These are phyloP conservation scores for Iselma pallidipennis DNA, from an alignment of 2,888 invertebrate species.

Conservation along the genomic window DNA sequence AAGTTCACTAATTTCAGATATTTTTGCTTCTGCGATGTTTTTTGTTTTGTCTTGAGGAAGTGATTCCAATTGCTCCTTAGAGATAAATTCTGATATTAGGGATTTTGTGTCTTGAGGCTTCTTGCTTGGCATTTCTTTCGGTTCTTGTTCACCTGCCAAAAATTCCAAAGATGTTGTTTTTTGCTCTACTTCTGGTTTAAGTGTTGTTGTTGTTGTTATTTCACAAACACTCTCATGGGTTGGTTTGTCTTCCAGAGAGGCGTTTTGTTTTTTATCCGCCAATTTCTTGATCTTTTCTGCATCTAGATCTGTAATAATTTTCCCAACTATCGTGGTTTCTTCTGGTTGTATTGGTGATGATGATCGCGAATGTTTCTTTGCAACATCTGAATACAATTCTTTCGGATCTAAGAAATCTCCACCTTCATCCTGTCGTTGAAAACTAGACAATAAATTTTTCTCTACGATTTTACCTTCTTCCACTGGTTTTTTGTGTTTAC, in stretches of 20 bases:
- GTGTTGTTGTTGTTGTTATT: not conserved
- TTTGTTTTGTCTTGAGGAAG: not conserved
- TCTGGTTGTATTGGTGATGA: constrained; percentile 39
- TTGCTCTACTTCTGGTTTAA: not conserved
- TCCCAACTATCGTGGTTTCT: constrained; percentile 38
- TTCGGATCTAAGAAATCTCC: constrained; percentile 38
- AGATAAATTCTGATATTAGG: not conserved
- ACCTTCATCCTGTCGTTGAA: constrained; percentile 41
- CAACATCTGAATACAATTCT: constrained; percentile 48
- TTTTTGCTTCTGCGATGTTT: not conserved
- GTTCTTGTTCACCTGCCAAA: not conserved
- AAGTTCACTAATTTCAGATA: not conserved
- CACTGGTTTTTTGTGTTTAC: constrained; percentile 32
- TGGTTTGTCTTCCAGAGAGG: not conserved
- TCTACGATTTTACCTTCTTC: constrained; percentile 26
- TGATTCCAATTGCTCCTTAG: not conserved
- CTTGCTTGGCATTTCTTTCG: not conserved
- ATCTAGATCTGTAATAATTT: constrained; percentile 44
- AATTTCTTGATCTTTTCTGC: constrained; percentile 39
- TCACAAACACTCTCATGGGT: not conserved
- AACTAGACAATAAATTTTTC: constrained; percentile 41
- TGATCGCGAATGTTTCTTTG: constrained; percentile 43
- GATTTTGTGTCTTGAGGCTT: not conserved
- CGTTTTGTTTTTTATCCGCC: constrained; percentile 17
- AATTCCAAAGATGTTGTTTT: not conserved